A percentile compares a stretch with the other conserved stretches of the same genome.
Conservation (phyloP, 2,113 vertebrate species). For the Semicossyphus pulcher region DNA sequence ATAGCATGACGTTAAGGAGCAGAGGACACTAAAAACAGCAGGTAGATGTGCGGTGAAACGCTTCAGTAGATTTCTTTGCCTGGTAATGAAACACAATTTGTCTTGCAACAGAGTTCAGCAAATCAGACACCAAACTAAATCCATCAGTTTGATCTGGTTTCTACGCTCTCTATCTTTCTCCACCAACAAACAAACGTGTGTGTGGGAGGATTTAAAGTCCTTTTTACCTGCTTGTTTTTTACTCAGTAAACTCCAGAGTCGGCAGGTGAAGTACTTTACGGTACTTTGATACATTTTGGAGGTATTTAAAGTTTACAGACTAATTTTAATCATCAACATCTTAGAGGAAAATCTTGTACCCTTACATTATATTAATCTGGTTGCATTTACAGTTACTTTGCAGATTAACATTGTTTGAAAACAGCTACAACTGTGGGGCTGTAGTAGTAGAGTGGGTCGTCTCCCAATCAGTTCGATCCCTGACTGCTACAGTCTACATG, state of each 20-base stretch:
- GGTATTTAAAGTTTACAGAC: no score
- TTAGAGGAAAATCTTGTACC: no score
- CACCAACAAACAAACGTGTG: constrained; percentile 24
- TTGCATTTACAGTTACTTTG: no score
- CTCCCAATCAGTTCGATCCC: no score
- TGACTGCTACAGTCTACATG: no score
- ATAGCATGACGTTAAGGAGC: constrained; percentile 27
- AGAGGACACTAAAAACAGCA: constrained; percentile 58
- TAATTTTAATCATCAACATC: no score
- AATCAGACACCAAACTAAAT: constrained; percentile 49
- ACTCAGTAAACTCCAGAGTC: neutral
- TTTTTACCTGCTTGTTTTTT: neutral
- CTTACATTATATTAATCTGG: no score
- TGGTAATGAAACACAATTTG: constrained; percentile 40
- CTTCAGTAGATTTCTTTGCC: constrained; percentile 40
- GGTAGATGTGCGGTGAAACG: constrained; percentile 37
- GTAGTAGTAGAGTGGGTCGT: no score
- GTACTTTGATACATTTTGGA: neutral
- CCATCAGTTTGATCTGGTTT: constrained; percentile 57
- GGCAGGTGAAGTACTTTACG: neutral
- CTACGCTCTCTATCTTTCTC: constrained; percentile 9
- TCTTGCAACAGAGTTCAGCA: constrained; percentile 16
- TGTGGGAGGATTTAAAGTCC: constrained; percentile 25
- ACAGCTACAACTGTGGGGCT: no score
- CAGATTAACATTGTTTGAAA: no score